Conservation (phyloP, 2,797 vertebrate species). For the Catharus ustulatus region DNA sequence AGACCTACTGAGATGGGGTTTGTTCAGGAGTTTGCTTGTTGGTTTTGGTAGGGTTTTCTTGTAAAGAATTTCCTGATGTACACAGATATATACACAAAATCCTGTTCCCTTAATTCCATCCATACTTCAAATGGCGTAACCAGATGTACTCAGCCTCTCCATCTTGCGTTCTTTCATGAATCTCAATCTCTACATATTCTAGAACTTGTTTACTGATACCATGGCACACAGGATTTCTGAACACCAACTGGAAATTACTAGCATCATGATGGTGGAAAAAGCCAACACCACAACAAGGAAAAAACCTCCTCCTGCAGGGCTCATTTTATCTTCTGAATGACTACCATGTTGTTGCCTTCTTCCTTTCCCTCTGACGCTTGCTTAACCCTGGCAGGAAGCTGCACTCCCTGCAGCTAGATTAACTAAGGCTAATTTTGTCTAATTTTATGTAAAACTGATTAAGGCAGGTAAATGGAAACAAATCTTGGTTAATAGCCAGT, state of each 20-base stretch:
- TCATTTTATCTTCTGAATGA: background rate
- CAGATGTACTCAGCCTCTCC: background rate
- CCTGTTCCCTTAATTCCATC: background rate
- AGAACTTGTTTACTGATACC: background rate
- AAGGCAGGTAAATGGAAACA: background rate
- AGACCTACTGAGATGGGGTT: fast-evolving
- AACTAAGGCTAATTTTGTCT: background rate
- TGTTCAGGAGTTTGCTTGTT: background rate
- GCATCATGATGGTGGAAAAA: background rate
- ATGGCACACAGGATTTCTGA: background rate
- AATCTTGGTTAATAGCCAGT: background rate
- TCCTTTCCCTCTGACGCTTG: background rate
- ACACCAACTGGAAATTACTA: background rate
- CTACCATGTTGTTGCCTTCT: background rate
- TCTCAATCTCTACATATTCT: background rate
- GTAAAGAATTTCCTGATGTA: background rate
- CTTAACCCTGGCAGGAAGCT: background rate
- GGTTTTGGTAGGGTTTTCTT: background rate
- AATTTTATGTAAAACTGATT: constrained; percentile 5
- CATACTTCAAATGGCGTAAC: background rate
- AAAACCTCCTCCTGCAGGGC: background rate
- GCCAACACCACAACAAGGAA: background rate
- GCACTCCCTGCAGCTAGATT: background rate
- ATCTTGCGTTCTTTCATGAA: background rate
- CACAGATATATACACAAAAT: background rate